Percentiles rank a stretch among this genome's conserved stretches.
These are phyloP conservation scores for Ennomos fuscantarius DNA, from an alignment of 2,888 invertebrate genomes.

Conservation along the genomic window DNA sequence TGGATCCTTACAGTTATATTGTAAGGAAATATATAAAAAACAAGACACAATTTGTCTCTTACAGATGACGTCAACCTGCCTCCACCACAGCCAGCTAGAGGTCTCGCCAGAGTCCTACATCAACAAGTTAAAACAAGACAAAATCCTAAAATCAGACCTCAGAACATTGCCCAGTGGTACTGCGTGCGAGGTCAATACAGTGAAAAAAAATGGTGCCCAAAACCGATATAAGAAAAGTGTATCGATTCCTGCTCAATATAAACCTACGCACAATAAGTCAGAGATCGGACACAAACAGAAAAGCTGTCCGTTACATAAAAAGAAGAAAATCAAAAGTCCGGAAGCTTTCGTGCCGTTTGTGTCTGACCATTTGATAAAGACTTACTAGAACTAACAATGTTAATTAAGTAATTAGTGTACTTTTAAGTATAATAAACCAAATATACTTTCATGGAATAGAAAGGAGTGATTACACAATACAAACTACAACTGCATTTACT, in stretches of 20 bases:
- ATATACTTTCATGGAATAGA: too few relatives aligned
- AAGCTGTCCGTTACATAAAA: slow-evolving; percentile 71
- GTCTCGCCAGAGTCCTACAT: slow-evolving; percentile 56
- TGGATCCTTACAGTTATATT: too few relatives aligned
- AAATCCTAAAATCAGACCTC: slow-evolving; percentile 33
- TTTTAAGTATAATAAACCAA: too few relatives aligned
- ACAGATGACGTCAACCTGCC: slow-evolving; percentile 74
- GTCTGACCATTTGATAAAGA: slow-evolving; percentile 78
- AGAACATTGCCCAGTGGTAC: slow-evolving; percentile 40
- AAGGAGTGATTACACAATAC: too few relatives aligned
- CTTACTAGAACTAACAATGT: slow-evolving; percentile 58
- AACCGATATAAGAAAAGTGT: slow-evolving; percentile 67
- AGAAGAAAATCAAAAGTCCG: slow-evolving; percentile 70
- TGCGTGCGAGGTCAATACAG: slow-evolving; percentile 31
- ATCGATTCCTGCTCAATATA: slow-evolving; percentile 68
- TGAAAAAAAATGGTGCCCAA: slow-evolving; percentile 62
- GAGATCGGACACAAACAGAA: slow-evolving; percentile 71
- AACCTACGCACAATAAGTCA: slow-evolving; percentile 76
- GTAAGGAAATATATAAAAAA: too few relatives aligned
- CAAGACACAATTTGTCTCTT: slow-evolving; percentile 27
- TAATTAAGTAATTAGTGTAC: background rate
- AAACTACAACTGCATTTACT: too few relatives aligned
- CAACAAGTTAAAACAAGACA: slow-evolving; percentile 44
- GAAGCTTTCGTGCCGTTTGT: slow-evolving; percentile 63
- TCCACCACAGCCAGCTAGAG: slow-evolving; percentile 77